Evolutionary conservation across 2,113 vertebrate species (phyloP).

Genomic region (Atherinomorus stipes): DNA sequence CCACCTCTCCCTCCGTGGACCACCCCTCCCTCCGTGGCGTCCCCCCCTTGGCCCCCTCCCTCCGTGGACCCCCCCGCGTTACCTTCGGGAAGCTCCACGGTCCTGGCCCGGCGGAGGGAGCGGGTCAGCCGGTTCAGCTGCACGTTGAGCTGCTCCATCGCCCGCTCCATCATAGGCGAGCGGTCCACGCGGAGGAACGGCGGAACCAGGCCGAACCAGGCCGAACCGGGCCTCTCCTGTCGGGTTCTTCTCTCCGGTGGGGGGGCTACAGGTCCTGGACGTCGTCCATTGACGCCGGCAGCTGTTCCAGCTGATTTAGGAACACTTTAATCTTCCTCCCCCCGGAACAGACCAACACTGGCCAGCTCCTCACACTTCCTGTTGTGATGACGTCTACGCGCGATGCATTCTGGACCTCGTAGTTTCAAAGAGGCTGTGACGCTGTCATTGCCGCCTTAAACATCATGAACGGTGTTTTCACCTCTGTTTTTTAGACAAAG

Average conservation of each 20-base stretch:
- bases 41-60: too few species aligned
- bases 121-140: constrained; percentile 93
- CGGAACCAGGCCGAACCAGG: constrained; percentile 23
- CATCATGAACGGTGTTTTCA: too few species aligned
- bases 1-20: too few species aligned
- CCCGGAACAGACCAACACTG: constrained; percentile 16
- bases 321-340: constrained; percentile 12
- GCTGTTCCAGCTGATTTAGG: neutral
- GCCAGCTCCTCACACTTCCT: constrained; percentile 71
- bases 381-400: constrained; percentile 68
- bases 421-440: constrained; percentile 55
- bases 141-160: constrained; percentile 94
- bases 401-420: constrained; percentile 78
- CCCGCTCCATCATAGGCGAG: constrained; percentile 94
- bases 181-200: constrained; percentile 30
- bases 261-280: constrained; percentile 16
- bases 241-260: constrained; percentile 22
- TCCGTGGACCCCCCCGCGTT: too few species aligned
- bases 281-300: constrained; percentile 61
- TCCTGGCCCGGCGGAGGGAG: constrained; percentile 94
- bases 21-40: too few species aligned
- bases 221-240: constrained; percentile 24
- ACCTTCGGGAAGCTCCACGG: constrained; percentile 97
- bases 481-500: too few species aligned
- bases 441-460: too few species aligned